Base-by-base conservation (phyloP, 2,888 invertebrate species). In the Mactromeris polynyma region DNA sequence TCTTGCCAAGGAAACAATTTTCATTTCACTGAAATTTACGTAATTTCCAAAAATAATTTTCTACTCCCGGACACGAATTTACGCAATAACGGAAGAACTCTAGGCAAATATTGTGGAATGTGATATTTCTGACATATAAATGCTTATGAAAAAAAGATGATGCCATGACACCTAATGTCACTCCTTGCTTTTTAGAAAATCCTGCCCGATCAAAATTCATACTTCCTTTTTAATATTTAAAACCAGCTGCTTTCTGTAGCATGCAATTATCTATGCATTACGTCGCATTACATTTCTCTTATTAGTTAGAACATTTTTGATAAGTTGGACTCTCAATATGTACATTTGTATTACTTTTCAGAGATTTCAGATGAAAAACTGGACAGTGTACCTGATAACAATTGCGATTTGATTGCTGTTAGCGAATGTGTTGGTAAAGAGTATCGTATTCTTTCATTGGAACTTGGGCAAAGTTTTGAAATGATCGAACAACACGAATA, bases 291-390 rank as follows among this genome's bases (percentile, higher is more conserved):
- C 7, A n/a, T n/a, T 46, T 46, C 46, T 11, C 9, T 46, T 46
- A 11, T 46, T 46, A 46, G 7, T 46, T 11, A 17, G 7, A 46
- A 46, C 46, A 11, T 46, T 17, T 46, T 46, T 17, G 17, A 46
- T 11, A 11, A 11, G 46, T 17, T 79, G 2, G n/a, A n/a, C n/a
- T n/a, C n/a, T n/a, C n/a, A n/a, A n/a, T n/a, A n/a, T n/a, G n/a
- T n/a, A n/a, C n/a, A n/a, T n/a, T n/a, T n/a, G n/a, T n/a, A 38
- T 40, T 38, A 1, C 19, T n/a, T 82, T 82, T 64, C n/a, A 82
- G 82, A 64, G 17, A 26, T 82, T 26, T 42, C 82, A 11, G 40
- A 40, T 31, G 26, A 38, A 21, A 82, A 64, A 38, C 69, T 82
- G 0, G 82, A 82, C 38, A 19, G 26, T 19, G 38, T 69, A 17